Evolutionary conservation across 2,113 vertebrate species (phyloP), one percentile per base, ranked within the genome.

Genomic region (Mugil cephalus): DNA sequence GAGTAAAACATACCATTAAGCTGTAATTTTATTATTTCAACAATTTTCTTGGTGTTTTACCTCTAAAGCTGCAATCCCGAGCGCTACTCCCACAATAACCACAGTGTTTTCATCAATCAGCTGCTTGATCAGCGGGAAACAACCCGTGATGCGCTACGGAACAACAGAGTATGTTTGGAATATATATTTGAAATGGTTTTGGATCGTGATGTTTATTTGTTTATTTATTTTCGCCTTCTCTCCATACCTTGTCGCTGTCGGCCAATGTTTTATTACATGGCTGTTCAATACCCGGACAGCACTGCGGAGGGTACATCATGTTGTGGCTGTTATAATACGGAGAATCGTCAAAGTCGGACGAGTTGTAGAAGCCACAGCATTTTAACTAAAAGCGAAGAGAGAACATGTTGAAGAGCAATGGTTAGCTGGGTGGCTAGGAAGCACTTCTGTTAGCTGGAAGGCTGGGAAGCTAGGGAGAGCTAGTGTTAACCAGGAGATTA

Each of bases 361-460:
- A 91, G 80, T 91, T 93, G 84, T 92, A 66, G 85, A 95, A 95
- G 77, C 95, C 95, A 82, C 94, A 95, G 69, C 94, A 95, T 7
- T 92, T 69, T 15, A 94, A 59, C 94, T 95, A 50, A 30, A 77
- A 14, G 69, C 1, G 77, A 8, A 87, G 38, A 66, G 34, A 60
- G 43, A 0, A 5, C 0, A 10, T 1, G 46, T 84, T 24, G 24
- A 30, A 30, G 24, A 30, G 24, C 24, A 2, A 30, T 5, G 2
- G 5, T 30, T 30, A 30, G 24, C 24, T 30, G 24, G 2, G 24
- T 30, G 24, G 24, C 24, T 30, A 30, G 24, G 5, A 30, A 30
- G 24, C 24, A 5, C 24, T 30, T 3, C 3, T 30, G 24, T 30
- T 30, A 30, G 24, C 24, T 30, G 24, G 24, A 5, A 3, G 24